phyloP scores from a whole-genome alignment of 2,113 vertebrate species.

The Etia nguti region DNA sequence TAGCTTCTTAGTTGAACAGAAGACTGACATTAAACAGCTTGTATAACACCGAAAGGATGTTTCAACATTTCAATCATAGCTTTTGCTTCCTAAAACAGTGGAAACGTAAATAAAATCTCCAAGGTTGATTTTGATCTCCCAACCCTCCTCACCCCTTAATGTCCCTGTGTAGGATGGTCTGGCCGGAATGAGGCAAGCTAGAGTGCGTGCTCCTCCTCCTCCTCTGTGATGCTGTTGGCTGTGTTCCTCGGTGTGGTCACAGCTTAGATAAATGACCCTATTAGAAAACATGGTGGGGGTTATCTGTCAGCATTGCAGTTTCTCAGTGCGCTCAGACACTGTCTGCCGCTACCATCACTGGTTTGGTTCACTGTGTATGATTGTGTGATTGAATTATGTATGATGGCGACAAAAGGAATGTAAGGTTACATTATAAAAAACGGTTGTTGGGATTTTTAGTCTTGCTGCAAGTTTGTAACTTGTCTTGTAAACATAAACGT shows the following conservation, averaged over 20 bases:
- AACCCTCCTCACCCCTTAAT: not conserved
- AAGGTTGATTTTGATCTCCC: not conserved
- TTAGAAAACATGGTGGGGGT: constrained; percentile 56
- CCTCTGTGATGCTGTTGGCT: not conserved
- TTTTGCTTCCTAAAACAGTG: not conserved
- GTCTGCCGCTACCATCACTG: constrained; percentile 36
- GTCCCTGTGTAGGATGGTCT: not conserved
- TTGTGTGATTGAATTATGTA: constrained; percentile 41
- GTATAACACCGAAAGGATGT: not conserved
- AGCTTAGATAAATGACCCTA: constrained; percentile 66
- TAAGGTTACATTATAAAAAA: not conserved
- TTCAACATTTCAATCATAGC: not conserved
- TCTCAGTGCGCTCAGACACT: constrained; percentile 26
- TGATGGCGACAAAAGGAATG: not conserved
- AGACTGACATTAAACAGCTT: not conserved
- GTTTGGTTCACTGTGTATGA: not conserved
- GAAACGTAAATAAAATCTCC: not conserved
- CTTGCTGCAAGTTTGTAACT: not conserved
- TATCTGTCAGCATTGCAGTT: constrained; percentile 55
- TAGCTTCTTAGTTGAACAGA: not conserved
- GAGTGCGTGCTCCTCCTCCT: not conserved
- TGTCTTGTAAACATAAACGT: not conserved
- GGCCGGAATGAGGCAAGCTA: not conserved
- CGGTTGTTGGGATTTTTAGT: not conserved
- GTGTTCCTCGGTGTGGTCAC: constrained; percentile 42